Base-by-base conservation (phyloP, 2,888 invertebrate species). In the Dichetophora obliterata region DNA sequence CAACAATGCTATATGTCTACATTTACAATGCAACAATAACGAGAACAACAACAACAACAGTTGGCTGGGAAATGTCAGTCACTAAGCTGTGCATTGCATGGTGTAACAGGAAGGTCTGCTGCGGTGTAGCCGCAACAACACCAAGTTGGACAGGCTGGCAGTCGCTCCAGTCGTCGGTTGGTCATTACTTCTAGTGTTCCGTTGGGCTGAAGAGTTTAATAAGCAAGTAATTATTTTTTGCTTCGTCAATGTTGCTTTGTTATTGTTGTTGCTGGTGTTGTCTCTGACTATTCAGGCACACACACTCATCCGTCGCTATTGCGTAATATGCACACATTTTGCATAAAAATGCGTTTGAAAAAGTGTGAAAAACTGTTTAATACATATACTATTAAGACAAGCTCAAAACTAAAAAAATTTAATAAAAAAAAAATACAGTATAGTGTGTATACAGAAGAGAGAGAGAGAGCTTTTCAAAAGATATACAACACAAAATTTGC, bases 1-100 rank as follows among this genome's bases (percentile, higher is more conserved):
- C 73, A 78, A 70, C 71, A 54, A 24, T n/a, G n/a, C 34, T 43
- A 69, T 61, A 31, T 14, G 71, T 43, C 59, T 59, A 77, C 14
- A 43, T 43, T 43, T 43, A 43, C 43, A 43, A 43, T 43, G 43
- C 43, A 43, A 14, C 43, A 43, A 43, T 43, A 43, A 43, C 43
- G 43, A 43, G 43, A 16, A 76, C 71, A 57, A 61, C 14, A 14
- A 34, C 52, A 57, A 72, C 75, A 19, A 77, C 76, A 65, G 34
- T 65, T 34, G 31, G 27, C 27, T 70, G 37, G 70, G 71, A 71
- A 71, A 71, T 24, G 71, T 31, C 71, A 37, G 37, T 57, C 57
- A 34, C 31, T 34, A 8, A 16, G 16, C 14, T 27, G 61, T 24
- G 61, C 34, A 16, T 16, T 34, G 24, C 43, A 43, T 43, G 43